Evolutionary conservation across 2,888 invertebrate species (phyloP), one percentile per base, ranked within the genome.

Genomic region (Seladonia tumulorum): DNA sequence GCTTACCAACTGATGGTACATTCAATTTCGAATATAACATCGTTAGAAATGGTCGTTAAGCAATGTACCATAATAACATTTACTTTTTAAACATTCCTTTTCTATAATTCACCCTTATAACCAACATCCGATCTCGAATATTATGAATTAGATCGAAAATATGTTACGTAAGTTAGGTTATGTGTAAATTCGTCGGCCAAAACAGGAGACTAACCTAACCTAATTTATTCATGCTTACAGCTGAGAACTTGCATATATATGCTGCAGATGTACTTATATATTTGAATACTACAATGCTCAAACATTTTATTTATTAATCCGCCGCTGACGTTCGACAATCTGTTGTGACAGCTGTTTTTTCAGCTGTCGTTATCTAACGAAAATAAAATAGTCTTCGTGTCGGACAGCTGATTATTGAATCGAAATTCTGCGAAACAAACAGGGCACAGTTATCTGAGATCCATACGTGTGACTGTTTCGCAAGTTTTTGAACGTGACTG

Each of bases 391-490:
- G 18, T 60, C 25, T 8, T 2, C 8, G 70, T 74, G 70, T 12
- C 14, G 70, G 76, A 75, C 42, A 78, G 70, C 77, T 75, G 74
- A 84, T 82, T 78, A 25, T 47, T 75, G 16, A 71, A 18, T 71
- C 47, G 12, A n/a, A 39, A 57, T 18, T 76, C 10, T 35, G 42
- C 18, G n/a, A 57, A 68, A 47, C 73, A 29, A 74, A 68, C 39
- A 45, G 49, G 72, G 29, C 76, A 42, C 45, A 53, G 25, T 72
- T 81, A 74, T 81, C n/a, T 57, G 7, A 18, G n/a, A 47, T n/a
- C 53, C 18, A 42, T 8, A 16, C 3, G 57, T 49, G 25, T 14
- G 57, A 49, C 18, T 53, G 60, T 2, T 71, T 81, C 3, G 25
- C 22, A 22, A 70, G 25, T 16, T 45, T 10, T 35, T 16, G 1